Evolutionary conservation across 1,140 invertebrate genomes (phyloP).

Genomic region (Macrocentrus cingulum): DNA sequence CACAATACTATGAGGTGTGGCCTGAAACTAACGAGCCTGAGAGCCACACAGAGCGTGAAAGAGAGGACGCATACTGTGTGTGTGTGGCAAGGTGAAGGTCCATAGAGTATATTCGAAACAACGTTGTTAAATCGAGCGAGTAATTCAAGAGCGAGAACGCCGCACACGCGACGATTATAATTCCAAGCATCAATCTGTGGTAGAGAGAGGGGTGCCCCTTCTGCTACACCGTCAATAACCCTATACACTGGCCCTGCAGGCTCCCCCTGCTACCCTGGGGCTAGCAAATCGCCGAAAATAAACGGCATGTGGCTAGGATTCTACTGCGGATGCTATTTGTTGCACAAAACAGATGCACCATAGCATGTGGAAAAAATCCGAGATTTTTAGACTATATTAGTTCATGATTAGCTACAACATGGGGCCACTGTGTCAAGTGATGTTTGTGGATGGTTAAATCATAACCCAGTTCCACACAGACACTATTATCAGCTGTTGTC

Average conservation of each 20-base stretch:
- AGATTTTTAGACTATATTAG: too few relatives aligned
- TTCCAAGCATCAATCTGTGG: constrained; percentile 56
- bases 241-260: neutral
- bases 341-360: too few relatives aligned
- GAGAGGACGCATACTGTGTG: neutral
- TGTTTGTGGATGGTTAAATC: too few relatives aligned
- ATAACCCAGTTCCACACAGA: too few relatives aligned
- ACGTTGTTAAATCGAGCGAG: constrained; percentile 51
- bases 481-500: too few relatives aligned
- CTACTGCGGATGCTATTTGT: too few relatives aligned
- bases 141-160: constrained; percentile 47
- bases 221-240: constrained; percentile 12
- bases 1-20: neutral
- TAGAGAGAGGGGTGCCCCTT: constrained; percentile 32
- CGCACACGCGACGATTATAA: constrained; percentile 49
- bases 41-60: neutral
- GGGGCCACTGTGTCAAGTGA: too few relatives aligned
- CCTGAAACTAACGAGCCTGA: neutral
- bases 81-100: constrained; percentile 12
- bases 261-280: neutral
- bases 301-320: constrained; percentile 11
- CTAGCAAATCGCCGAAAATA: constrained; percentile 9
- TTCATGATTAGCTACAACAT: too few relatives aligned
- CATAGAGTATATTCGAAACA: constrained; percentile 18
- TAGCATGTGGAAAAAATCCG: too few relatives aligned